Conservation (phyloP, 2,797 vertebrate genomes). For the Coluber constrictor region DNA sequence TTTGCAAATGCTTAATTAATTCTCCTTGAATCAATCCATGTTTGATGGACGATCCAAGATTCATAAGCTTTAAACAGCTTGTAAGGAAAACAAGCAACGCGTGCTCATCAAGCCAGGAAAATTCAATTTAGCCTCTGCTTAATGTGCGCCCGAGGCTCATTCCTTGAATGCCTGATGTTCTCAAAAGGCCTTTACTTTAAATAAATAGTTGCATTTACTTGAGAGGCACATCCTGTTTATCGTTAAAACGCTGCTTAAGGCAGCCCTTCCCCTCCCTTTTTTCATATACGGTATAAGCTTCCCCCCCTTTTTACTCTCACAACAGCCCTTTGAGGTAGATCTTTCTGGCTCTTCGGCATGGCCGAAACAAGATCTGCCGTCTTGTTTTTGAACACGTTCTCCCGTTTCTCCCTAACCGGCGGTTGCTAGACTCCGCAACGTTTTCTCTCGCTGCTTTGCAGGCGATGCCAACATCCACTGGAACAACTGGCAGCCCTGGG, state of each 20-base stretch:
- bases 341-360: background rate
- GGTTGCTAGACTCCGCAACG: background rate
- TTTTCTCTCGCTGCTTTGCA: background rate
- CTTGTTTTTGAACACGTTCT: background rate
- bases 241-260: background rate
- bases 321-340: background rate
- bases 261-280: background rate
- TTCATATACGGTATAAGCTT: background rate
- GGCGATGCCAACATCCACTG: conserved; percentile 16
- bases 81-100: background rate
- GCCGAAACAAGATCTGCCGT: background rate
- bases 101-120: background rate
- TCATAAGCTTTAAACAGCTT: background rate
- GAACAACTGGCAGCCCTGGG: conserved; percentile 40
- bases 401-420: background rate
- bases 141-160: background rate
- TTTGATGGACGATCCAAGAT: background rate
- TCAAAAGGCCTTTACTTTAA: background rate
- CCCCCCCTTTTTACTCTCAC: background rate
- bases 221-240: background rate
- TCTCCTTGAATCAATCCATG: background rate
- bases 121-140: background rate
- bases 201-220: background rate
- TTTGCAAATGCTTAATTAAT: background rate
- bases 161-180: background rate